A percentile compares a stretch with the other conserved stretches of the same genome.
Evolutionary conservation across 2,113 vertebrate genomes (phyloP).

Genomic region (Nesogale talazaci): DNA sequence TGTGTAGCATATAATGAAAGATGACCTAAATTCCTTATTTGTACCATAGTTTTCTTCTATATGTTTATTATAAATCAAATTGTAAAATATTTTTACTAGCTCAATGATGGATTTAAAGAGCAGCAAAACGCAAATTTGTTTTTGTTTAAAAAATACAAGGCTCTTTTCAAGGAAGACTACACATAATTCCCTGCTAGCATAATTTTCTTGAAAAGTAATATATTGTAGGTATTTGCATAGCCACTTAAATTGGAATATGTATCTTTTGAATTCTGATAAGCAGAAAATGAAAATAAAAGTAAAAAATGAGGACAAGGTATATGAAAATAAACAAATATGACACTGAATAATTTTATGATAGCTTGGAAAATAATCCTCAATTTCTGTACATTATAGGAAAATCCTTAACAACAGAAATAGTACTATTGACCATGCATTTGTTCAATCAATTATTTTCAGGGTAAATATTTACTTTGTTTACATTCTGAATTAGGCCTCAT

Average conservation of each 20-base stretch:
- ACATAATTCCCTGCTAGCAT: conserved; percentile 2
- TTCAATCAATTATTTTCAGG: no score
- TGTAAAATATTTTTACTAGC: conserved; percentile 40
- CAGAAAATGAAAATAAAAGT: conserved; percentile 39
- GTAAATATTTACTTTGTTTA: no score
- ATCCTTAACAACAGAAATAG: no score
- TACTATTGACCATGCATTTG: no score
- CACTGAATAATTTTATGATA: no score
- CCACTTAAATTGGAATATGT: background rate
- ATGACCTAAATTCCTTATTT: background rate
- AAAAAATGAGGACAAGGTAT: background rate
- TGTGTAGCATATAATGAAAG: background rate
- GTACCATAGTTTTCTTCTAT: background rate
- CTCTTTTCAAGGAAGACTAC: conserved; percentile 21
- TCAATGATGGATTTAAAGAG: background rate
- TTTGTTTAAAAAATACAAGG: conserved; percentile 11
- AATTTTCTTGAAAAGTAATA: conserved; percentile 35
- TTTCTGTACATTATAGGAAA: no score
- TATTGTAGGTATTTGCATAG: conserved; percentile 27
- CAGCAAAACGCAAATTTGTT: background rate
- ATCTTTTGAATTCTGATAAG: conserved; percentile 4
- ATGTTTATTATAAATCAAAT: conserved; percentile 44
- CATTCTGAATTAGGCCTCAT: no score
- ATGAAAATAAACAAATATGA: background rate
- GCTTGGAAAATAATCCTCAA: no score